Conservation (phyloP, 2,113 vertebrate species). For the Brachypodius melanocephalos region DNA sequence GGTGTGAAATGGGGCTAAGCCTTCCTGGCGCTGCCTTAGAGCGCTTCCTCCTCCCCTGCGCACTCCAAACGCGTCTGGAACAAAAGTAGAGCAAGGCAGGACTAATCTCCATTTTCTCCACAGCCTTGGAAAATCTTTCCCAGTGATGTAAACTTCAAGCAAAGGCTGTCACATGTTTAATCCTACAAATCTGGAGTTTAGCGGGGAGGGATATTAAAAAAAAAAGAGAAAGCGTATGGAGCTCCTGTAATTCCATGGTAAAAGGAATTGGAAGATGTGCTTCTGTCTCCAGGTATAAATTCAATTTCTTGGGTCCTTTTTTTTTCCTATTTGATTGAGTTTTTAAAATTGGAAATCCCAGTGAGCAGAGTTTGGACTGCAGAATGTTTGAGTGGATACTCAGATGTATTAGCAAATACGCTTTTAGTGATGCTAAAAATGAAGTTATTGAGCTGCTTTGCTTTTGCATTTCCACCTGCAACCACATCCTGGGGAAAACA, state of each 20-base stretch:
- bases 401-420: not conserved
- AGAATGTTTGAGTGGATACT: not conserved
- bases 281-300: not conserved
- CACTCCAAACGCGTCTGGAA: not conserved
- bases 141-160: not conserved
- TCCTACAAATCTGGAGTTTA: not conserved
- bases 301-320: not conserved
- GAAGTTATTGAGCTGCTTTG: not conserved
- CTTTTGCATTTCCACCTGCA: not conserved
- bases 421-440: not conserved
- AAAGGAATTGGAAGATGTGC: not conserved
- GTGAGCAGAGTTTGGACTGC: not conserved
- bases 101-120: conserved; percentile 43
- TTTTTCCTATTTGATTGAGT: not conserved
- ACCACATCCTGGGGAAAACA: not conserved
- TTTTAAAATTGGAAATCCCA: not conserved
- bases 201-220: not conserved
- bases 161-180: conserved; percentile 2
- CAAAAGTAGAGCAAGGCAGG: not conserved
- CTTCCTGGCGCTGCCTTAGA: not conserved
- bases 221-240: not conserved
- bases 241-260: not conserved
- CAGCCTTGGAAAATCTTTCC: not conserved
- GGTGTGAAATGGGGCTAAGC: conserved; percentile 47
- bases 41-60: not conserved